Base-by-base conservation (phyloP, 2,888 invertebrate species). In the Netelia virgata region DNA sequence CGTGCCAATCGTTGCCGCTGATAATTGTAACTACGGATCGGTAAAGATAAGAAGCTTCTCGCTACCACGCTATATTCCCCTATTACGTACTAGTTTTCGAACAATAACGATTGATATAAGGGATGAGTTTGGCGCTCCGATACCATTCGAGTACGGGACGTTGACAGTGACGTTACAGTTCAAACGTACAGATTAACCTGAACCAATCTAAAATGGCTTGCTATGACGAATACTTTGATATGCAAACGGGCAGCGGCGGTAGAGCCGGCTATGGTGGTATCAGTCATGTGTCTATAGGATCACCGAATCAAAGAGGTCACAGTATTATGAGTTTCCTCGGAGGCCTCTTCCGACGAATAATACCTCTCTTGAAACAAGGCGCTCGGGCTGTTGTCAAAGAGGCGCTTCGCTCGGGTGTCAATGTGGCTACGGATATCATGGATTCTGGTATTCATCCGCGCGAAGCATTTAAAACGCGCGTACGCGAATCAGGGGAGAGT, bases 71-170 rank as follows among this genome's bases (percentile, higher is more conserved):
- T 76, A 41, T 11, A 36, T 76, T 9, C 66, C 41, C 10, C 18
- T 70, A 70, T 70, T 70, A 50, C 57, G 70, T 14, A 70, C 70
- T 14, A 70, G 10, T 50, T 53, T 70, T 59, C 64, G 64, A 53
- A 64, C 64, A 18, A 75, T 75, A 64, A 76, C 36, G 20, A 70
- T 70, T 14, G 53, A 70, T 70, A 70, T 53, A 70, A 70, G 55
- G 57, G 57, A 70, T 50, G 75, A 75, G 11, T 75, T 53, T 53
- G 76, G 66, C 16, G 28, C 53, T 3, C 57, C 77, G 11, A 59
- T 77, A 23, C 57, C 50, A 69, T 77, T 64, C 20, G 74, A 75
- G 53, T 64, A 53, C 36, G 41, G 41, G 53, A 74, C 63, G 11
- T 28, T 74, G 63, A 63, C 74, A 11, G 74, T 61, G 50, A 63